Evolutionary conservation across 2,113 vertebrate species (phyloP), one percentile per base, ranked within the genome.

Genomic region (Sebastes fasciatus): DNA sequence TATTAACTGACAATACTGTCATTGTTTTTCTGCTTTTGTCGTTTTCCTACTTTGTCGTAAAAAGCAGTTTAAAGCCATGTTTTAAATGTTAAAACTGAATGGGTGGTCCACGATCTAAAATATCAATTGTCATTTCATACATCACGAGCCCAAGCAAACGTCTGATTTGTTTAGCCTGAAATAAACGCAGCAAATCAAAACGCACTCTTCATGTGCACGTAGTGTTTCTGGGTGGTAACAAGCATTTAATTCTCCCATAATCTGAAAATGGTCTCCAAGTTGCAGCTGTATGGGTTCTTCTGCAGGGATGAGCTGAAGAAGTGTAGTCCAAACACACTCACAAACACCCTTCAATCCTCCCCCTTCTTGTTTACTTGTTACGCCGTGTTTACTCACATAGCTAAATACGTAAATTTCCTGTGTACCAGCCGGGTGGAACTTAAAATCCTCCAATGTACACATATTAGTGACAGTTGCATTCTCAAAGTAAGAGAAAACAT

Each of bases 331-430:
- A 92, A 93, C 75, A 85, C 46, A n/a, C 65, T 52, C 74, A 83
- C 85, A 82, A 82, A 91, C 84, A 87, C 51, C 10, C 0, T 66
- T 89, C 34, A 80, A 88, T 75, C 77, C 23, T 57, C 21, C 62
- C 60, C 46, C 55, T 61, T 64, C 65, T 80, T 91, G 89, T 90
- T 92, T 86, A 94, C 78, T 62, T 52, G 58, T 42, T 48, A 85
- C 46, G 55, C 49, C 5, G 4, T 80, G 88, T 86, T 85, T 88
- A 92, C 1, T 80, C 48, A 74, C 26, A n/a, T 40, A 70, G 74
- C 23, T 78, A 87, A 88, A 86, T 65, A 86, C 19, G 40, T 43
- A 12, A 1, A 64, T 61, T 78, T 88, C 78, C 81, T 75, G 86
- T 8, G 34, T 72, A 63, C 9, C 4, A 19, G 16, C 40, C 42